Base-by-base conservation (phyloP, 2,888 invertebrate genomes). In the Cheilosia impressa region DNA sequence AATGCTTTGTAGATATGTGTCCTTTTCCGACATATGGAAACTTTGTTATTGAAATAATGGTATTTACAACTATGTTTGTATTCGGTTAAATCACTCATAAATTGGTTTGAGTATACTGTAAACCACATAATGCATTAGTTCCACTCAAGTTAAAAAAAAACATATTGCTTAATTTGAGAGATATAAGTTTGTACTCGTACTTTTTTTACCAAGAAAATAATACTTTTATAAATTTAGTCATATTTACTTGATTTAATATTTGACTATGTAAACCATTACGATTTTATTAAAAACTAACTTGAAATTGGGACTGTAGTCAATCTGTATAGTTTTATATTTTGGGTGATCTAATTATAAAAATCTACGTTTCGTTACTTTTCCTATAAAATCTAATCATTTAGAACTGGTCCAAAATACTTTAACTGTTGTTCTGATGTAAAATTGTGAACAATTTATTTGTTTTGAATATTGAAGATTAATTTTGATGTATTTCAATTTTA, bases 181-280 rank as follows among this genome's bases (percentile, higher is more conserved):
- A 79, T 63, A 79, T 79, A 79, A 79, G 71, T 79, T 79, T 79
- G 78, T 79, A 79, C 78, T 79, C 50, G 78, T 63, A 71, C 69
- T 57, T 79, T 31, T 72, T 63, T 58, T 41, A 65, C 43, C 57
- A 78, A 38, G n/a, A 55, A 62, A 71, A 71, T 63, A 65, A 69
- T 45, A 38, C 9, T 41, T 58, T 38, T 9, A 55, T 62, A 13
- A 19, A 41, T 62, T 24, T 52, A 78, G 71, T 63, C 55, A 63
- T 41, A 19, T 68, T 69, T 68, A 63, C 62, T 62, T 62, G 19
- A 60, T 41, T 55, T 62, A 45, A 5, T 65, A n/a, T 22, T 76
- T 66, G 38, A 65, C 50, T 66, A 50, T 50, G 27, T 15, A 57
- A 50, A 27, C 50, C 47, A 41, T 50, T 75, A 58, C 43, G 24